Base-by-base conservation (phyloP, 2,888 invertebrate species). In the Thysanoteuthis rhombus region DNA sequence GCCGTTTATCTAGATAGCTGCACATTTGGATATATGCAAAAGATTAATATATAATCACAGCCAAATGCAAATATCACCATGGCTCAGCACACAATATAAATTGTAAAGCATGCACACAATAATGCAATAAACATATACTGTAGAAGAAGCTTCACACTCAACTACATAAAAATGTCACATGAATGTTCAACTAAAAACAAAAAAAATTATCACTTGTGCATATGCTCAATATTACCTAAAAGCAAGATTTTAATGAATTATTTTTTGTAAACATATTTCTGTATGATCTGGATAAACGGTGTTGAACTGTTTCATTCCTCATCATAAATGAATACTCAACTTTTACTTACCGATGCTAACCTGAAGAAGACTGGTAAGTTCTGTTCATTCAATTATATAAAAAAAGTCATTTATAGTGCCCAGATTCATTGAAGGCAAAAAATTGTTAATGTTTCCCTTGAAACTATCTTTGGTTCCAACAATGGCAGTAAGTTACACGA, bases 281-380 rank as follows among this genome's bases (percentile, higher is more conserved):
- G 19, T 75, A 75, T n/a, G n/a, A 75, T 75, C 75, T 75, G 75
- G 75, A 75, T 75, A 75, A 75, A 75, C 75, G n/a, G n/a, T 36
- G 75, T 75, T 75, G n/a, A 75, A 75, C 75, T 75, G n/a, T 75
- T 75, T 75, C 75, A 75, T 75, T 75, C 75, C 75, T 75, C 75
- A 75, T 75, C 75, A 75, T 10, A n/a, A 75, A 58, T 58, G 32
- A 58, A 75, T 75, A 75, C 75, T 75, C 16, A 75, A 75, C n/a
- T 75, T 75, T 75, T 75, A 75, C 75, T 75, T 75, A 75, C 75
- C 75, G n/a, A 1, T 75, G 75, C n/a, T 75, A 75, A 75, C 75
- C 75, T 75, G 75, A 75, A 75, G 75, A 75, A 75, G 39, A 38
- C 93, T 92, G 1, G 92, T 39, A 25, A 58, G 93, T 58, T 94